These are phyloP conservation scores for Hemicordylus capensis DNA, from an alignment of 2,113 vertebrate species.

Conservation along the genomic window DNA sequence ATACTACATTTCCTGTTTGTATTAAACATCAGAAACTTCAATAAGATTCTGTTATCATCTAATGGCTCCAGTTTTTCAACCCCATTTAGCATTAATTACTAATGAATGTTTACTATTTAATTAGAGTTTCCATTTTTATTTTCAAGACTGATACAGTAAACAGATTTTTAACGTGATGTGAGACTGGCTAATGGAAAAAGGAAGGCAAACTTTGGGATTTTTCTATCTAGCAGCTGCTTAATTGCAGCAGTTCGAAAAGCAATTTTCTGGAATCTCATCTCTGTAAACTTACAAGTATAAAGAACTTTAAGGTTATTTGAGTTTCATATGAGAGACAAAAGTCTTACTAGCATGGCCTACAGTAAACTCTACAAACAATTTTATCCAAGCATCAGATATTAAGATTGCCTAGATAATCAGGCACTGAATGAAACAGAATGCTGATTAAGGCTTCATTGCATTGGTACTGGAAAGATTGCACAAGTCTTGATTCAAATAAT, in stretches of 20 bases:
- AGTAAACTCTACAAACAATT: neutral
- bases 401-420: too few relatives aligned
- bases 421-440: neutral
- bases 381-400: neutral
- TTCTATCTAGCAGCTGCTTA: neutral
- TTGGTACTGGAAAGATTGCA: neutral
- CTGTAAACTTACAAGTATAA: neutral
- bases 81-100: conserved; percentile 23
- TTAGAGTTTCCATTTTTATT: conserved; percentile 13
- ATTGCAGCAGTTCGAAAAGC: conserved; percentile 1
- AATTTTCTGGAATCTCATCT: neutral
- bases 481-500: neutral
- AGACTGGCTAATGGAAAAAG: neutral
- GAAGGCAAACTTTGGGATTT: neutral
- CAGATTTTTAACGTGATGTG: neutral
- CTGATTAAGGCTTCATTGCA: neutral
- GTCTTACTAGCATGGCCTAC: neutral
- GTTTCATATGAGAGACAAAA: neutral
- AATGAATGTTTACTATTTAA: neutral
- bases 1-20: neutral
- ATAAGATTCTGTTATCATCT: neutral
- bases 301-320: neutral
- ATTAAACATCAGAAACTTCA: neutral
- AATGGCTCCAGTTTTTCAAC: neutral
- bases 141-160: conserved; percentile 13